Evolutionary conservation across 2,113 vertebrate species (phyloP), one percentile per base, ranked within the genome.

Genomic region (Eudyptes chrysolophus): DNA sequence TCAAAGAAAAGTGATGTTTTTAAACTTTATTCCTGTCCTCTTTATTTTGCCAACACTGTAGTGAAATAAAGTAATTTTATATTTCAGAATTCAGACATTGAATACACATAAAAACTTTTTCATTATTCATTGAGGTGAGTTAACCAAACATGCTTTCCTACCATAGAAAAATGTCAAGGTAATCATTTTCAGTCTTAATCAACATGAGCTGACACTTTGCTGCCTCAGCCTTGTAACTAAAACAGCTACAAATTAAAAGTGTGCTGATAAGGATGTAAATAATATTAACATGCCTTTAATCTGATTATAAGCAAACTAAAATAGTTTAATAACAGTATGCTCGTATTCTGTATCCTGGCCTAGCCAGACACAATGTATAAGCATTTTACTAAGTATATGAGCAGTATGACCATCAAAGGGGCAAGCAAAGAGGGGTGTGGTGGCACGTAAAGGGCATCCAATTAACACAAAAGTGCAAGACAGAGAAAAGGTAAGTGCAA

Each of bases 161-260:
- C 6, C 9, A 26, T 3, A 77, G 34, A 80, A 80, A 74, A 78
- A 87, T 54, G 25, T 74, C 49, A 65, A 15, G 40, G 46, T 30
- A 72, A 42, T 69, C 0, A 0, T 70, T 90, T 82, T 57, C 51
- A 42, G 5, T 18, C 9, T 11, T 38, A 51, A 9, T 48, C 40
- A 66, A 58, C 40, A 22, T 4, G 11, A 95, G 19, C 14, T 80
- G 52, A 66, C 38, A n/a, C 16, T 54, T 38, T 61, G 46, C 10
- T 78, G 24, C 72, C 40, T 69, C 78, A 74, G 18, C 9, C 22
- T 69, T 89, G 26, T 36, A 74, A 65, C 40, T 70, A 46, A 87
- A 84, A 12, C 27, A 74, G 13, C 36, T 74, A 57, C 5, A 78
- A 82, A 58, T 36, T 72, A 61, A 20, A 68, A 51, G 20, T 34